Evolutionary conservation across 92 coral and sea anemone species (phyloP), one percentile per base, ranked within the genome.

Genomic region (Epizoanthus scotinus): DNA sequence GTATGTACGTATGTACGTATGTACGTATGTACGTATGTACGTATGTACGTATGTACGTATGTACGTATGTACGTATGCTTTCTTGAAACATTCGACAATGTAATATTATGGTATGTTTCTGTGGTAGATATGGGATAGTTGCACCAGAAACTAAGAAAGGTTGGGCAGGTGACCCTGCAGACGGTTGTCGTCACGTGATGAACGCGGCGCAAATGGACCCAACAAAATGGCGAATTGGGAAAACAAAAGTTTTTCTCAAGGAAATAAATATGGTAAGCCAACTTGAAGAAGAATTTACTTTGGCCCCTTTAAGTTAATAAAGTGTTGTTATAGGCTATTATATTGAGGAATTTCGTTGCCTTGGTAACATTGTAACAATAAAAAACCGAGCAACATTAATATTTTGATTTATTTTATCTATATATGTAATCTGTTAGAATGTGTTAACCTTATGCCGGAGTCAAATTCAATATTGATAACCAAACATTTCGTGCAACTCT

Each of bases 191-290:
- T 21, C 69, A 84, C 8, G 86, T 94, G 3, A 56, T 94, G 86
- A 72, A 59, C 5, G 89, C 90, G 18, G 92, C 90, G 21, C 85
- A 87, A 49, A 71, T 87, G n/a, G 87, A 90, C 62, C 78, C 89
- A 61, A 82, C 89, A 22, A 92, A 83, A 84, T 94, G 96, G 90
- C 93, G 85, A 67, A 84, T 89, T 62, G 98, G 98, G 34, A 89
- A 89, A 56, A 92, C 98, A 3, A 94, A 94, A 63, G 82, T 94
- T 56, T 94, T 94, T 40, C 84, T 94, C 28, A 92, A 85, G 56
- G 97, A 94, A 63, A 86, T 92, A 6, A 78, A 75, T 52, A 94
- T 91, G 80, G 97, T 90, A 86, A 77, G 91, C 65, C 9, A 17
- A n/a, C 42, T 1, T 31, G 36, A 31, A 31, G 36, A 31, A 31